phyloP scores from a whole-genome alignment of 2,797 vertebrate genomes.

The Darevskia nairensis region DNA sequence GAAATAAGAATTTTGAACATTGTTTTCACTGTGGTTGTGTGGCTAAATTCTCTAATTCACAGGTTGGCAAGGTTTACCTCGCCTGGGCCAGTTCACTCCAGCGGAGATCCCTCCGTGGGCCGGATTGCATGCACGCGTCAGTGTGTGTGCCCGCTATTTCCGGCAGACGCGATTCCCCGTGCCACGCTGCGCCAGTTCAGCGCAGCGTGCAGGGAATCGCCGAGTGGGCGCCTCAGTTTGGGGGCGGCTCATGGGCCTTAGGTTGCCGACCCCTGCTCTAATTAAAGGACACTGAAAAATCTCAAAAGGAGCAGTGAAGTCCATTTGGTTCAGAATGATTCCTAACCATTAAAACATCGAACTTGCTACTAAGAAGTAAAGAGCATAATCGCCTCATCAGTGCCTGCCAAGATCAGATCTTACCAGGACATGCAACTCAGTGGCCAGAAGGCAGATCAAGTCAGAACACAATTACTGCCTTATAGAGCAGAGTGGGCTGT shows the following conservation, averaged over 20 bases:
- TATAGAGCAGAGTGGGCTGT: not conserved
- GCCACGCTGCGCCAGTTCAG: no score
- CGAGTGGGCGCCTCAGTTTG: no score
- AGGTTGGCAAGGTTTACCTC: no score
- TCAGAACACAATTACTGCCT: conserved; percentile 4
- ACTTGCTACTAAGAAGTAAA: not conserved
- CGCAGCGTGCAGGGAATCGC: accelerated
- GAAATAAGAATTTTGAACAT: not conserved
- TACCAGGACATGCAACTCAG: not conserved
- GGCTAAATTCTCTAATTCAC: not conserved
- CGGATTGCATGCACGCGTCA: no score
- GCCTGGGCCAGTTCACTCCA: no score
- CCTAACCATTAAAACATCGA: not conserved
- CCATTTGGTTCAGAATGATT: conserved; percentile 1
- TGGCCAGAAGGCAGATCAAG: not conserved
- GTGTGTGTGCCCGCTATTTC: no score
- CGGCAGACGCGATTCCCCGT: no score
- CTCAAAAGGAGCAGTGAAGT: not conserved
- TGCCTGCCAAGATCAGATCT: conserved; percentile 1
- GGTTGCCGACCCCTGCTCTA: no score
- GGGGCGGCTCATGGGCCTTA: no score
- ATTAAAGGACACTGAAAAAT: conserved; percentile 14
- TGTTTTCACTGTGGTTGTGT: not conserved
- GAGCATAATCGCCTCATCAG: not conserved
- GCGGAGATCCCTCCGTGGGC: no score